Evolutionary conservation across 1,140 invertebrate genomes (phyloP).

Genomic region (Lordiphosa stackelbergi): DNA sequence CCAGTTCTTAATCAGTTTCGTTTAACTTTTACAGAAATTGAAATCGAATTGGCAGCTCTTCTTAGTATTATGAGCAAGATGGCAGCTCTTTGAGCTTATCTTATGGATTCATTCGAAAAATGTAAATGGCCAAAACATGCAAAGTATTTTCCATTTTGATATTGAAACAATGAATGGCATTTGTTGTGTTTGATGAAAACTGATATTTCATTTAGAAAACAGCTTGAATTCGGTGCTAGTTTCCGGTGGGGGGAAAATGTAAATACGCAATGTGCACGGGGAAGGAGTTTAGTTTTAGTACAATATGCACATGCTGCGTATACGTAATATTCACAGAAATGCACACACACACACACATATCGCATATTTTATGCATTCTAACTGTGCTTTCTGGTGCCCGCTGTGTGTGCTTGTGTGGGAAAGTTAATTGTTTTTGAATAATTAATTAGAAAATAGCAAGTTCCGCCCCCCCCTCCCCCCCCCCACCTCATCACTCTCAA

Average conservation of each 20-base stretch:
- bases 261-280: not conserved
- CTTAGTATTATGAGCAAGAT: no score
- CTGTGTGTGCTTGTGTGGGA: constrained; percentile 19
- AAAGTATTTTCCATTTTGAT: not conserved
- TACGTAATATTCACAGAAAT: constrained; percentile 31
- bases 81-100: no score
- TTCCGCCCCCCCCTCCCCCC: not conserved
- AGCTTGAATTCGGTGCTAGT: no score
- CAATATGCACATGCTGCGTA: constrained; percentile 26
- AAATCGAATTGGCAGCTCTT: no score
- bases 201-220: no score
- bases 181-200: not conserved
- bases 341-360: constrained; percentile 2
- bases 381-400: constrained; percentile 46
- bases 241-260: no score
- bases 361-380: constrained; percentile 61
- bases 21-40: no score
- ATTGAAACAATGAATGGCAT: not conserved
- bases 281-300: not conserved
- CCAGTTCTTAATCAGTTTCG: no score
- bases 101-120: no score
- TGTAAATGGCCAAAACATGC: no score
- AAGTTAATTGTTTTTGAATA: constrained; percentile 71
- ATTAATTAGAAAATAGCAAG: constrained; percentile 49
- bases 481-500: constrained; percentile 47